Base-by-base conservation (phyloP, 2,113 vertebrate species). In the Phalacrocorax carbo region DNA sequence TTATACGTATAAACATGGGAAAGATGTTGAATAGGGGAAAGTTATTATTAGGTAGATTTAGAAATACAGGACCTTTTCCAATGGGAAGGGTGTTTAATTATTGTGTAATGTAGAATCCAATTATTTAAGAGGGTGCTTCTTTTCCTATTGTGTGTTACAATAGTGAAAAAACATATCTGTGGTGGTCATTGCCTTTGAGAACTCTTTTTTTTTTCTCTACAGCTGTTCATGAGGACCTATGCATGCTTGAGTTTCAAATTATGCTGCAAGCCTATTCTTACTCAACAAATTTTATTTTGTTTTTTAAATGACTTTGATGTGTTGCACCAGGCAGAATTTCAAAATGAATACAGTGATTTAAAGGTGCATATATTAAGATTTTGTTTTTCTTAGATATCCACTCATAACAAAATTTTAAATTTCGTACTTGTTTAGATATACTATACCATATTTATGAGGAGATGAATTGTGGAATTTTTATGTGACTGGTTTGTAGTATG, bases 301-400 rank as follows among this genome's bases (percentile, higher is more conserved):
- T 83, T 95, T 95, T 92, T 55, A 55, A 82, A 91, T 92, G 72
- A 82, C 88, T 96, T 86, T 75, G 85, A 69, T 68, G 44, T 94
- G 40, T 91, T 94, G 65, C 65, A 82, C 83, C 65, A 94, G 91
- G 72, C 40, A 48, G 77, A 91, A 82, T 94, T 89, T 95, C 70
- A 76, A 82, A 95, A 91, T 69, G 18, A 95, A 84, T 91, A 52
- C 44, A 38, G 34, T 76, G 27, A 69, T 87, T 76, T 91, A 87
- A 93, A 82, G 36, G 58, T 90, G 75, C 62, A 46, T 95, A 44
- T 71, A 27, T 79, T 68, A 91, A 71, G 29, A 68, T 36, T 79
- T 68, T 22, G 21, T 17, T 58, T 57, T 94, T 87, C 57, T 62
- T 68, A 66, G 64, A 30, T 89, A 86, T 11, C 32, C 21, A 76